Base-by-base conservation (phyloP, 2,113 vertebrate species). In the Nibea coibor region DNA sequence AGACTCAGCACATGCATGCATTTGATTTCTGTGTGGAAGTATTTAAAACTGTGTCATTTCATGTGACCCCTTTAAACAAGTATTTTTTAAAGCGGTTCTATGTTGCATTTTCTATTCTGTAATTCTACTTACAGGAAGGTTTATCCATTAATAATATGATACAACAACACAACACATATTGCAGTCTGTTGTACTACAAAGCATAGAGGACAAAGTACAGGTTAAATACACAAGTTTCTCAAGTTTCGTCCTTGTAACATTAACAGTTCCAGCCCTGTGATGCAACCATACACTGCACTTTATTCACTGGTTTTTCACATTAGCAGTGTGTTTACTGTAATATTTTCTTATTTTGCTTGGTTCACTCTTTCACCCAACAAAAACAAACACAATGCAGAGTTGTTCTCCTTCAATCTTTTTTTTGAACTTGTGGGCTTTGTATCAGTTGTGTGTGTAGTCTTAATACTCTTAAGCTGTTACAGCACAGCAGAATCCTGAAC, bases 391-490 rank as follows among this genome's bases (percentile, higher is more conserved):
- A 62, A 53, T 10, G 2, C 42, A 51, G 10, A 79, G 24, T 66
- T 24, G 11, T 48, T 72, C 31, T 45, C 62, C n/a, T 58, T 45
- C 2, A 56, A 72, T n/a, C 48, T 79, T 75, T 75, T 75, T 47
- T 28, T 72, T 82, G 12, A 59, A 70, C 65, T 76, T 15, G 16
- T 61, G n/a, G 66, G 35, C 15, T 47, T 73, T 68, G 19, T 68
- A 39, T 64, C 50, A 82, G 67, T 57, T 72, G 14, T 68, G 65
- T 58, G 16, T 71, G 11, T 56, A 0, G 68, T 73, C 67, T 82
- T 87, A 85, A 90, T 88, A 78, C 87, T 86, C 83, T 87, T 89
- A 90, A 88, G 19, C 75, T 57, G 78, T 92, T 92, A 91, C 78
- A 89, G 89, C 87, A 90, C 80, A 85, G 77, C 63, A 68, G 83